Evolutionary conservation across 2,797 vertebrate species (phyloP), one percentile per base, ranked within the genome.

Genomic region (Chloroceryle inda): DNA sequence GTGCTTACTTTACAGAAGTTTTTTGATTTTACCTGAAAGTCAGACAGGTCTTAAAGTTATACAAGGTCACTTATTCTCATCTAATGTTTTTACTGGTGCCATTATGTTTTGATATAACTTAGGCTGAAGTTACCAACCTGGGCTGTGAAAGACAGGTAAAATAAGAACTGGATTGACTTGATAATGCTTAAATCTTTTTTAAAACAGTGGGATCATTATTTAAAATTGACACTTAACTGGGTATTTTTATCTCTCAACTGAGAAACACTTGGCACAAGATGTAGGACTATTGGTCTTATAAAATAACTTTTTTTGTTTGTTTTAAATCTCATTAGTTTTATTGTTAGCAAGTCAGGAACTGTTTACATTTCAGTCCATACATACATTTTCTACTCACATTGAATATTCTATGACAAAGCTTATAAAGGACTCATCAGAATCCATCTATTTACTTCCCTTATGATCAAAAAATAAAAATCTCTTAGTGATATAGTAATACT

Each of bases 11-110:
- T 85, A 79, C 52, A 24, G 9, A 96, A 96, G 81, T 87, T 91
- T 96, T 93, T 96, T 97, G 26, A 92, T 97, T 97, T 96, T 90
- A 93, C 80, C 91, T 97, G 92, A 98, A 98, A 97, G 96, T 97
- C 96, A 97, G 97, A 95, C 9, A 95, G 74, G 92, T 95, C 95
- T 95, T 97, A 68, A 97, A 97, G 85, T 97, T 96, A 79, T 83
- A 78, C 64, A 96, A 97, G 94, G 96, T 96, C 95, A 97, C 66
- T 92, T 95, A 90, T 56, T 96, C 37, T 95, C 90, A 94, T 93
- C 73, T 92, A 49, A 45, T 52, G 97, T 94, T 69, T 97, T 96
- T 83, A 89, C 29, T n/a, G 3, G 5, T 80, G 45, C 8, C 8
- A 33, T 85, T 89, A 53, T 40, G 40, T 89, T 86, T 85, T 85